Conservation (phyloP, 2,888 invertebrate genomes). For the Cabera pusaria region DNA sequence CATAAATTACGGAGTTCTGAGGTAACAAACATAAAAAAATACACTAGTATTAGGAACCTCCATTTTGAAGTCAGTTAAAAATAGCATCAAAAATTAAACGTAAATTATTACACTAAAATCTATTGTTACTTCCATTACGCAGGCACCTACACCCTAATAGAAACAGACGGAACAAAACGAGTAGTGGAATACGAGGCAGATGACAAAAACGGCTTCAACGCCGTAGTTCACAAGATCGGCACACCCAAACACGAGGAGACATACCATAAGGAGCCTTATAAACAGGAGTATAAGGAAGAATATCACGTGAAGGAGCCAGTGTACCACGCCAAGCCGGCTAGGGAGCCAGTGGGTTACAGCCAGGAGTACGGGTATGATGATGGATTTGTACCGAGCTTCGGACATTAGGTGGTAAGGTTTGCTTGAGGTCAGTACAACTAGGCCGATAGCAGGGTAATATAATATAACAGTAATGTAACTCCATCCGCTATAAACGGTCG, state of each 20-base stretch:
- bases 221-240: conserved; percentile 82
- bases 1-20: no score
- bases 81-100: no score
- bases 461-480: no score
- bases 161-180: conserved; percentile 83
- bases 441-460: no score
- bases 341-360: conserved; percentile 46
- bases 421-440: no score
- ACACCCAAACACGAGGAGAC: conserved; percentile 58
- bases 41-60: no score
- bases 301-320: conserved; percentile 25
- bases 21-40: no score
- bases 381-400: conserved; percentile 61
- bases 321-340: conserved; percentile 39
- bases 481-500: no score
- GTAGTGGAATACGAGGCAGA: conserved; percentile 84
- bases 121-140: conserved; percentile 27
- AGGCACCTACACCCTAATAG: conserved; percentile 83
- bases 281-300: no score
- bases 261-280: conserved; percentile 14
- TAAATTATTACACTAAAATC: no score
- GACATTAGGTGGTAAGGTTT: conserved; percentile 47
- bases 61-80: no score
- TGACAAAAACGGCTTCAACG: conserved; percentile 84
- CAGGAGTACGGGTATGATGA: conserved; percentile 59